Evolutionary conservation across 2,888 invertebrate species (phyloP), one percentile per base, ranked within the genome.

Genomic region (Synanthedon myopaeformis): DNA sequence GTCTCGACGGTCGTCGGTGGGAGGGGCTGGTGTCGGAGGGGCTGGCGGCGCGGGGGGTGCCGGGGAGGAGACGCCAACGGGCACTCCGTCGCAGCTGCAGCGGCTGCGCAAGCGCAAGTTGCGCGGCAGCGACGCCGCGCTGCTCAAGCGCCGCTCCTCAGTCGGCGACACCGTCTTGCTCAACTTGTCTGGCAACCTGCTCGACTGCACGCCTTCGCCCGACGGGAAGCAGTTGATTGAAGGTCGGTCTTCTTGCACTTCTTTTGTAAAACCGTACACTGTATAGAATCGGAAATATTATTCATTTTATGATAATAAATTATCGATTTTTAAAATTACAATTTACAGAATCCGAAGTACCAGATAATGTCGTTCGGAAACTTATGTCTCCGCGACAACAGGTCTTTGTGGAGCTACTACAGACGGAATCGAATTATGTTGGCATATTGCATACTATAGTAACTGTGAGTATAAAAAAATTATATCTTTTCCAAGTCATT

Each of bases 341-440:
- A 35, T 35, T 63, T 61, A 19, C 57, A 87, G 90, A 91, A 74
- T 88, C 89, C 49, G 89, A 89, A 62, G 87, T 86, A 53, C 85
- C 88, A 51, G 89, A 88, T 63, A 93, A 92, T 66, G 89, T 91
- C 53, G 89, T 91, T 56, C 82, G 92, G 58, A 93, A 93, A 68
- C 89, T 90, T 62, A 89, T 92, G 76, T 92, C 94, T 49, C 91
- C 93, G 3, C 89, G 96, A 53, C 94, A 94, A 70, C 93, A 93
- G 81, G 94, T 95, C 52, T 95, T 95, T 76, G 91, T 94, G 83
- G 99, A 99, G 83, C 90, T 99, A 66, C 91, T 96, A 59, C 96
- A 97, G 80, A 99, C 99, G 1, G 99, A 99, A 82, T 94, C 93
- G 56, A 99, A 99, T 89, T 99, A 99, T 81, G 97, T 99, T 57